Conservation (phyloP, 2,888 invertebrate genomes). For the Kuschelorhynchus macadamiae region DNA sequence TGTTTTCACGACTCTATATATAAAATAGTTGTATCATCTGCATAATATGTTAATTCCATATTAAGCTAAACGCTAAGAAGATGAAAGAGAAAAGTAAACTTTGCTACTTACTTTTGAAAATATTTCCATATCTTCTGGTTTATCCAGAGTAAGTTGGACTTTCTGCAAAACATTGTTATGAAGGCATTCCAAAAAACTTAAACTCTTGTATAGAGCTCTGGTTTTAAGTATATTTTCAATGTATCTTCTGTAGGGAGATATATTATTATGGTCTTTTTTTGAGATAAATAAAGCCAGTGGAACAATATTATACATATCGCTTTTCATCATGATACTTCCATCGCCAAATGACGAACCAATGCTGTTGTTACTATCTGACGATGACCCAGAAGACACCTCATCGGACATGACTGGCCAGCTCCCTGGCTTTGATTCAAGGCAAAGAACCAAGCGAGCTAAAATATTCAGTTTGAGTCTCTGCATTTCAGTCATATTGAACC, state of each 20-base stretch:
- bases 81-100: too few species aligned
- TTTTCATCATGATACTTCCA: slow-evolving; percentile 42
- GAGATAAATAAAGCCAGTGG: slow-evolving; percentile 68
- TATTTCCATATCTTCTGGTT: slow-evolving; percentile 66
- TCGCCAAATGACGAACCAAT: slow-evolving; percentile 63
- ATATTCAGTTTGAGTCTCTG: slow-evolving; percentile 86
- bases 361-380: slow-evolving; percentile 70
- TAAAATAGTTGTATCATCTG: too few species aligned
- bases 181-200: slow-evolving; percentile 83
- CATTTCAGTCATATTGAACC: slow-evolving; percentile 92
- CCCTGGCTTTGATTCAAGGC: slow-evolving; percentile 61
- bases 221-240: slow-evolving; percentile 91
- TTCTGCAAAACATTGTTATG: slow-evolving; percentile 79
- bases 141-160: slow-evolving; percentile 79
- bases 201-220: slow-evolving; percentile 85
- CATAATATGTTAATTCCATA: too few species aligned
- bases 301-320: slow-evolving; percentile 69
- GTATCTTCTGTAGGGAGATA: slow-evolving; percentile 76
- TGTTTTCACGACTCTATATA: too few species aligned
- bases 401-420: slow-evolving; percentile 59
- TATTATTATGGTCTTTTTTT: slow-evolving; percentile 55
- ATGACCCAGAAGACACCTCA: slow-evolving; percentile 63
- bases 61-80: too few species aligned
- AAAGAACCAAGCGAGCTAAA: slow-evolving; percentile 77
- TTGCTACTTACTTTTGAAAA: slow-evolving; percentile 58